Evolutionary conservation across 2,888 invertebrate species (phyloP).

Genomic region (Folsomia manolachei): DNA sequence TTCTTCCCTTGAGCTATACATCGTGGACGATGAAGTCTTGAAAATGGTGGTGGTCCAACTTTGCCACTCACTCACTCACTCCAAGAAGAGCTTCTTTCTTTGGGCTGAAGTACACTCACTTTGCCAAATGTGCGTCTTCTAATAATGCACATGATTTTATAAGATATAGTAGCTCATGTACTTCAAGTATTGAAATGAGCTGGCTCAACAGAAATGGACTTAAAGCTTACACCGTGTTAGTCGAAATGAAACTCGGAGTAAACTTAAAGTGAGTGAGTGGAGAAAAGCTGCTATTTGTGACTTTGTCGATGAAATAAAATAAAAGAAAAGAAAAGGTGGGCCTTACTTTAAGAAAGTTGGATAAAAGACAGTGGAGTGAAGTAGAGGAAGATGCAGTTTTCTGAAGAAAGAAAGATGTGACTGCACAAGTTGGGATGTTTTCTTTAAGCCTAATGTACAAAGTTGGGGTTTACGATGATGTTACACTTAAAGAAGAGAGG

Average conservation of each 20-base stretch:
- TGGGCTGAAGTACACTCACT: no score
- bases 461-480: neutral
- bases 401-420: neutral
- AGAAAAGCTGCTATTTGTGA: conserved; percentile 8
- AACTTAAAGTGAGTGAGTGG: neutral
- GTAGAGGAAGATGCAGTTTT: no score
- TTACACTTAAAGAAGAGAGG: no score
- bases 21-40: neutral
- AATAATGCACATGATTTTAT: no score
- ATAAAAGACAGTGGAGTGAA: neutral
- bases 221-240: neutral
- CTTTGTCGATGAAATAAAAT: conserved; percentile 10
- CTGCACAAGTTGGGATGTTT: no score
- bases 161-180: no score
- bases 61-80: neutral
- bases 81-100: neutral
- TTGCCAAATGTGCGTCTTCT: no score
- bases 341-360: neutral
- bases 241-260: neutral
- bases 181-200: neutral
- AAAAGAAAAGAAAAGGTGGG: neutral
- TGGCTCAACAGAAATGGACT: conserved; percentile 7
- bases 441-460: neutral
- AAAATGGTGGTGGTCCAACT: conserved; percentile 6
- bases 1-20: neutral